Percentiles rank a stretch among this genome's conserved stretches.
These are phyloP conservation scores for Tuberolachnus salignus DNA, from an alignment of 2,888 invertebrate genomes.

Conservation along the genomic window DNA sequence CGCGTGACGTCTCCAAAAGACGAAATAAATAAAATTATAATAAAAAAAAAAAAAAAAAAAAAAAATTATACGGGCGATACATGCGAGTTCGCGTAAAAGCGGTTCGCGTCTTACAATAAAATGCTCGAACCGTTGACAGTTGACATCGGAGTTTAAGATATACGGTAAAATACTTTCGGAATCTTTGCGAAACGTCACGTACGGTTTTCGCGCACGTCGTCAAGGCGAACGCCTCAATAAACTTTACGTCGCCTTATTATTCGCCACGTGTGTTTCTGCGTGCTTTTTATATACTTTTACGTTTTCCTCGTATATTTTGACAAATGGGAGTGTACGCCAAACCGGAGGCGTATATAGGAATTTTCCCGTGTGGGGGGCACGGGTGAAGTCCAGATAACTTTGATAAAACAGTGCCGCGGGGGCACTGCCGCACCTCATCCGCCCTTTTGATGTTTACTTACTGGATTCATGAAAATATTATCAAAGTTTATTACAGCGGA, in stretches of 20 bases:
- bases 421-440: no score
- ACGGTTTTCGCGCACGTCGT: conserved; percentile 25
- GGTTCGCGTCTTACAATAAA: not conserved
- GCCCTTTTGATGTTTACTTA: no score
- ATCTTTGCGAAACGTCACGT: conserved; percentile 35
- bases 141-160: not conserved
- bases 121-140: conserved; percentile 15
- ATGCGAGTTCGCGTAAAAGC: not conserved
- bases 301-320: not conserved
- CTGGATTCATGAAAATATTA: no score
- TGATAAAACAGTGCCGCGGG: no score
- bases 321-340: not conserved
- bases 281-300: conserved; percentile 14
- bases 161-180: conserved; percentile 8
- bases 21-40: no score
- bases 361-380: no score
- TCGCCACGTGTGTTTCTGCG: conserved; percentile 11
- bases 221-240: conserved; percentile 4
- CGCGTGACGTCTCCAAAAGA: no score
- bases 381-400: no score
- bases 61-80: no score
- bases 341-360: no score
- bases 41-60: no score
- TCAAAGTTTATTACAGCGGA: no score
- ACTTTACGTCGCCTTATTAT: conserved; percentile 21